Percentiles rank a stretch among this genome's conserved stretches.
Conservation (phyloP, 1,140 invertebrate species). For the Orchestia grillus region DNA sequence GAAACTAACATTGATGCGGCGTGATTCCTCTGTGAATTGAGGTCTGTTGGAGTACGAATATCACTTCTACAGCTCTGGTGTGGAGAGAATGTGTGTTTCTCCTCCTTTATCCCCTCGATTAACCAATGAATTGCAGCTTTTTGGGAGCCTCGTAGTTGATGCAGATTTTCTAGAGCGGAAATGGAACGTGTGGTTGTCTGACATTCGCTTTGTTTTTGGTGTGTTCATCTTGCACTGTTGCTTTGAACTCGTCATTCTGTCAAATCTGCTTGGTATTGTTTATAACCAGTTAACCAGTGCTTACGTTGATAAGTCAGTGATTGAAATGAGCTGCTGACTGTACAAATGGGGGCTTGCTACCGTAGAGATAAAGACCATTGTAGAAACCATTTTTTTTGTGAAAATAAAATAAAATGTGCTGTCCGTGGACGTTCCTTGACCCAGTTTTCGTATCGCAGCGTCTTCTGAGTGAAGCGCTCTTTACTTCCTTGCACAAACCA, state of each 20-base stretch:
- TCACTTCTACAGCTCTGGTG: background rate
- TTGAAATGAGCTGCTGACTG: background rate
- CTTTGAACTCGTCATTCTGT: background rate
- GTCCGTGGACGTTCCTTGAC: background rate
- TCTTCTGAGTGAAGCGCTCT: background rate
- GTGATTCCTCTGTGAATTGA: background rate
- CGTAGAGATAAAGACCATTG: background rate
- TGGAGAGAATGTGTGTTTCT: background rate
- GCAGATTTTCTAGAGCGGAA: background rate
- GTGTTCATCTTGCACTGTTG: background rate
- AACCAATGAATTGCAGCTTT: background rate
- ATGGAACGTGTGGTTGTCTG: background rate
- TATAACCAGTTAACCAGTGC: background rate
- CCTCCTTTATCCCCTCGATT: background rate
- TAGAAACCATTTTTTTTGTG: background rate
- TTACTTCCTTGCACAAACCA: background rate
- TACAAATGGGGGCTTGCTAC: background rate
- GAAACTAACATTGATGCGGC: background rate
- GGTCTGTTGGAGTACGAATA: background rate
- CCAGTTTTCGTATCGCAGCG: background rate
- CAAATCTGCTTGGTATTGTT: background rate
- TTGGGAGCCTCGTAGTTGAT: background rate
- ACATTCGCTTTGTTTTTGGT: background rate
- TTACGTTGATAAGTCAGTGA: background rate
- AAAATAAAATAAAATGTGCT: background rate